Conservation (phyloP, 2,888 invertebrate species). For the Amblyjoppa fuscipennis region DNA sequence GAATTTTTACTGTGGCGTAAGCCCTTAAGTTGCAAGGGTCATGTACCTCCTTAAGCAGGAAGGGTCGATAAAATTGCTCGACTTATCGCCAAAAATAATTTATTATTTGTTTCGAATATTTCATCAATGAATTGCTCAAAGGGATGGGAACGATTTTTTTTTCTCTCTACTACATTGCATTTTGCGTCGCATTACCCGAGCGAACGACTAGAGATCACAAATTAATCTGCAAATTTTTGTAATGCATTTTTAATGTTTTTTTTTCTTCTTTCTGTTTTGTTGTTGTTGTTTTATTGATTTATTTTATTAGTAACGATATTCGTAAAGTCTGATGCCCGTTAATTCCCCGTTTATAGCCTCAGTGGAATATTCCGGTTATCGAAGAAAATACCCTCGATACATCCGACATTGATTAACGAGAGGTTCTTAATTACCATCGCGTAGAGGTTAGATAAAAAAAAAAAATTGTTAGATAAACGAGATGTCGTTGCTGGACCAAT, state of each 20-base stretch:
- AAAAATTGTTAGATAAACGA: conserved; percentile 46
- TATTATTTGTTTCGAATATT: conserved; percentile 18
- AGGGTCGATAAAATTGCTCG: conserved; percentile 27
- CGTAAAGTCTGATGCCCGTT: conserved; percentile 51
- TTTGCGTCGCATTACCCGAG: not conserved
- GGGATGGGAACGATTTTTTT: conserved; percentile 38
- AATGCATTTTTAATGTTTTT: conserved; percentile 8
- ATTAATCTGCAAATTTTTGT: conserved; percentile 17
- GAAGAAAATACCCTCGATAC: conserved; percentile 63
- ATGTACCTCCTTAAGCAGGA: conserved; percentile 30
- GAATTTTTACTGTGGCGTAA: too few species aligned
- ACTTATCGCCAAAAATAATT: not conserved
- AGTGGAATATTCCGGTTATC: conserved; percentile 64
- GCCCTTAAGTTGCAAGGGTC: conserved; percentile 7
- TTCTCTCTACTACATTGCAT: not conserved
- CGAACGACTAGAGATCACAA: conserved; percentile 2
- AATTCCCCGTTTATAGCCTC: conserved; percentile 59
- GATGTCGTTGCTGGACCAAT: conserved; percentile 52
- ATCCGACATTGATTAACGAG: conserved; percentile 57
- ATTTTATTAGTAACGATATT: conserved; percentile 23
- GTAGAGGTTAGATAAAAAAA: conserved; percentile 29
- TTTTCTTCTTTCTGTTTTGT: not conserved
- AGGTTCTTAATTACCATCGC: conserved; percentile 41
- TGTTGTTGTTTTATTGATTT: conserved; percentile 21
- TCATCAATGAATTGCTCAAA: conserved; percentile 45